Evolutionary conservation across 2,888 invertebrate genomes (phyloP).

Genomic region (Priocnemis perturbator): DNA sequence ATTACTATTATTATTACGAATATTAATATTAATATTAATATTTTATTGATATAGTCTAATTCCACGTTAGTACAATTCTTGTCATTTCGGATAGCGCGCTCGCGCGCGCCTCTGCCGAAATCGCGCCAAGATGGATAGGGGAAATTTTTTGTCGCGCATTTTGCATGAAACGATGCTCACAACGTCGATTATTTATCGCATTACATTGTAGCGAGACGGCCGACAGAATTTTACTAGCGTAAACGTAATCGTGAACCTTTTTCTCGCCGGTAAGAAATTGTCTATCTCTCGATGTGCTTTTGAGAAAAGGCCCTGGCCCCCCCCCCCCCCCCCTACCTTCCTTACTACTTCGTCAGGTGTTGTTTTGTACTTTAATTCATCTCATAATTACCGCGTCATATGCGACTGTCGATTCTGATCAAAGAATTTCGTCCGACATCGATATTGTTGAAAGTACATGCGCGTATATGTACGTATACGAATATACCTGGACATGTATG

Average conservation of each 20-base stretch:
- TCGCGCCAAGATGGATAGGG: no score
- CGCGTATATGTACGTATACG: no score
- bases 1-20: constrained; percentile 47
- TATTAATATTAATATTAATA: constrained; percentile 39
- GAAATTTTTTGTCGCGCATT: neutral
- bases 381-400: neutral
- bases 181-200: no score
- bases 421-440: neutral
- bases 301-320: neutral
- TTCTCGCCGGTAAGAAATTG: neutral
- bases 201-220: constrained; percentile 12
- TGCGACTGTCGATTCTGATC: neutral
- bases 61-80: constrained; percentile 37
- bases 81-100: neutral
- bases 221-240: constrained; percentile 48
- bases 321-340: no score
- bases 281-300: constrained; percentile 1
- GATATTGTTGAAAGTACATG: no score
- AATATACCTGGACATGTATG: neutral
- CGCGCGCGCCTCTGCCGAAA: no score
- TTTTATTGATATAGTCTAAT: constrained; percentile 47
- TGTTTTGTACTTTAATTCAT: neutral
- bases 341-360: neutral
- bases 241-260: constrained; percentile 19
- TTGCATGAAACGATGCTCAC: neutral